Percentiles rank a stretch among this genome's conserved stretches.
phyloP scores from a whole-genome alignment of 2,888 invertebrate species.

The Caenorhabditis uteleia region DNA sequence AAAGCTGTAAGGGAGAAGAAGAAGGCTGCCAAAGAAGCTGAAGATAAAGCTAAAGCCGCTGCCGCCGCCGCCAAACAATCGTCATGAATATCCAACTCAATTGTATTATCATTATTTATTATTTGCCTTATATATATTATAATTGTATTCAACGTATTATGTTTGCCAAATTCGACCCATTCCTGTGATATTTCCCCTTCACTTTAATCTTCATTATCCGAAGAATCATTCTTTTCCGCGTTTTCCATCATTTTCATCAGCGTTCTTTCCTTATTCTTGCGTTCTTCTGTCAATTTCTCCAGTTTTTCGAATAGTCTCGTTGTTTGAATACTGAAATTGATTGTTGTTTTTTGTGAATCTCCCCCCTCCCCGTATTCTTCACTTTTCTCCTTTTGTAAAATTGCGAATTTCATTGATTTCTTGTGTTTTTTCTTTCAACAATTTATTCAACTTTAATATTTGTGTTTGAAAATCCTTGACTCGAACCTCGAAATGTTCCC shows the following conservation, averaged over 20 bases:
- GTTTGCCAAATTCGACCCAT: no score
- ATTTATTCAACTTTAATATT: slow-evolving; percentile 15
- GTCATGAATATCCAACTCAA: no score
- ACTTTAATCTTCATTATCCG: slow-evolving; percentile 15
- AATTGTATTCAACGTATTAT: no score
- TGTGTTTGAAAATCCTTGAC: slow-evolving; percentile 26
- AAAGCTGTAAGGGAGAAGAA: no score
- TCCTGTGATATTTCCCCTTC: no score
- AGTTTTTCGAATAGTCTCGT: slow-evolving; percentile 22
- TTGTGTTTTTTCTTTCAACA: slow-evolving; percentile 14
- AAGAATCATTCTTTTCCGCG: slow-evolving; percentile 13
- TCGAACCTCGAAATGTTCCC: slow-evolving; percentile 22
- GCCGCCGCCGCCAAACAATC: no score
- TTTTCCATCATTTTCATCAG: slow-evolving; percentile 20
- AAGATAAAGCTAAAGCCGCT: no score
- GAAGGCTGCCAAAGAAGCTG: no score
- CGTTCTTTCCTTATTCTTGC: slow-evolving; percentile 22
- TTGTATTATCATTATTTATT: no score
- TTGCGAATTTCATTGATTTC: slow-evolving; percentile 23
- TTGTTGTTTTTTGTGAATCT: neutral
- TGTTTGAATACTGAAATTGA: slow-evolving; percentile 15
- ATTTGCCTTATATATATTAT: no score
- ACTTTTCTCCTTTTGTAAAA: slow-evolving; percentile 30
- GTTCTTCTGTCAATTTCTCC: slow-evolving; percentile 24
- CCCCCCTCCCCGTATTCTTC: neutral